phyloP scores from a whole-genome alignment of 2,113 vertebrate genomes.

The Anguilla japonica region DNA sequence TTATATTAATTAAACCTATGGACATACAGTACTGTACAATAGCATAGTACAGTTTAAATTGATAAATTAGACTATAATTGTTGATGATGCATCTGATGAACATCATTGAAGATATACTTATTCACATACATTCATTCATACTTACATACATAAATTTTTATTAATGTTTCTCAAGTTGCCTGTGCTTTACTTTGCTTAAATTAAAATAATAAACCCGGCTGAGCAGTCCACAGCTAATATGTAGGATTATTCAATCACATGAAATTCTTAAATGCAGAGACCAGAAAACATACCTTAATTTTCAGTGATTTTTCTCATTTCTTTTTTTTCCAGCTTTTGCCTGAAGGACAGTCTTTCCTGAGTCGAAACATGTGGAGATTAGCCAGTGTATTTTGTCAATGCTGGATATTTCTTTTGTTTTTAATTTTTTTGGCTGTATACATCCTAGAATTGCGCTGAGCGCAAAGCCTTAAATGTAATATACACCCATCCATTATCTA shows the following conservation, averaged over 20 bases:
- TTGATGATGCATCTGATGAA: too few relatives aligned
- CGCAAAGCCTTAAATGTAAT: not conserved
- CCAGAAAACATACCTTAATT: not conserved
- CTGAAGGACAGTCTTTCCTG: conserved; percentile 1
- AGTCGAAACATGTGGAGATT: conserved; percentile 1
- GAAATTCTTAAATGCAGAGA: not conserved
- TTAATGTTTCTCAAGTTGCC: too few relatives aligned
- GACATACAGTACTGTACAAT: not conserved
- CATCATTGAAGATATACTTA: too few relatives aligned
- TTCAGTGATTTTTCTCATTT: conserved; percentile 2
- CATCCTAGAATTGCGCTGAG: not conserved
- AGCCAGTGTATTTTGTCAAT: not conserved
- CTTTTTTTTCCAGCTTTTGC: not conserved
- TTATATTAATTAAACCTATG: not conserved
- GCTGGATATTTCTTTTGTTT: not conserved
- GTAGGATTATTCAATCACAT: not conserved
- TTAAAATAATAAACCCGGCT: not conserved
- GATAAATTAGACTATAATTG: too few relatives aligned
- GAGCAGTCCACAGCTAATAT: not conserved
- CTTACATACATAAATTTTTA: too few relatives aligned
- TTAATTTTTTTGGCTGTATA: not conserved
- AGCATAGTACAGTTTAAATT: too few relatives aligned
- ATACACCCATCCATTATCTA: too few relatives aligned
- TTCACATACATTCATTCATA: not conserved
- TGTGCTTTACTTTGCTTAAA: not conserved